Conservation (phyloP, 1,140 invertebrate genomes). For the Pinna nobilis region DNA sequence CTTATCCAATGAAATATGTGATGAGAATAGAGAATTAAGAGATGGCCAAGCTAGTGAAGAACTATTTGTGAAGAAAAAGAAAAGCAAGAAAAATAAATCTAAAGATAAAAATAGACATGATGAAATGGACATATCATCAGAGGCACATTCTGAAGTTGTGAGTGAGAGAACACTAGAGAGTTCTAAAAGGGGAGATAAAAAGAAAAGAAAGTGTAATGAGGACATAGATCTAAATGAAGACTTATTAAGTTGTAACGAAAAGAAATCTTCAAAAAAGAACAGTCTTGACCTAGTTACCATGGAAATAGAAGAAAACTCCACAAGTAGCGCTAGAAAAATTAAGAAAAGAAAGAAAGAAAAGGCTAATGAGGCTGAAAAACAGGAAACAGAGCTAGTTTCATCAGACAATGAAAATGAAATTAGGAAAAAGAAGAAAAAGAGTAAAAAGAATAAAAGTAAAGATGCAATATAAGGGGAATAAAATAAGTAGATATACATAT, state of each 20-base stretch:
- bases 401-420: background rate
- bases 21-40: background rate
- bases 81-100: background rate
- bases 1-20: background rate
- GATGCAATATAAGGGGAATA: background rate
- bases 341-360: background rate
- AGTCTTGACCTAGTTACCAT: no score
- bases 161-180: no score
- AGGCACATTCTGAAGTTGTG: no score
- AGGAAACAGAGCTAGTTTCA: background rate
- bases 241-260: no score
- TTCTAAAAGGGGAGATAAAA: no score
- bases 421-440: background rate
- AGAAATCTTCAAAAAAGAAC: no score
- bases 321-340: no score
- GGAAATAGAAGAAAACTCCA: no score
- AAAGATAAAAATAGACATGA: no score
- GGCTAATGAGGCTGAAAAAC: background rate
- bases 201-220: no score
- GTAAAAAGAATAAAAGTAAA: conserved; percentile 5
- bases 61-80: background rate
- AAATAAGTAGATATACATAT: background rate
- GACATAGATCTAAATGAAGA: no score
- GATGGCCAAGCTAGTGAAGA: background rate
- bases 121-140: no score